Evolutionary conservation across 1,140 invertebrate genomes (phyloP), one percentile per base, ranked within the genome.

Genomic region (Procambarus virginalis): DNA sequence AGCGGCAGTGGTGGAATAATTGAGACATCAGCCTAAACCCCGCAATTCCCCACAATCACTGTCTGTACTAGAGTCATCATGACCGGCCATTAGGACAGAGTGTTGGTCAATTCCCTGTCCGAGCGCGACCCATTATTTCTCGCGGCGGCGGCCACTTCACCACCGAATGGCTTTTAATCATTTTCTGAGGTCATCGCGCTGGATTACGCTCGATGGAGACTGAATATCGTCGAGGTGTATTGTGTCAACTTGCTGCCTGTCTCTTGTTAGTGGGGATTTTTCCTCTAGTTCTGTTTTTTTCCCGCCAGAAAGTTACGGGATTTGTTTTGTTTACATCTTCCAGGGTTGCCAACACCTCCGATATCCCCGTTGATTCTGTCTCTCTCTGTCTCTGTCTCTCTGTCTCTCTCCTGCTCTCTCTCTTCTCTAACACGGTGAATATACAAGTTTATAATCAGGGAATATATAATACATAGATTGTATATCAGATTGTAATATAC

Each of bases 11-110:
- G 78, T 55, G 49, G 78, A 80, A 80, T 80, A 80, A 80, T 80
- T 55, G 78, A 80, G 78, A 80, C 55, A 80, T 80, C 78, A 55
- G 78, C 49, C 49, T 49, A 58, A 49, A 58, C 49, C 78, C 48
- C n/a, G 78, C 78, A 22, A 80, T 80, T 80, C 49, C 49, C 78
- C 78, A 17, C 78, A 80, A 80, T 80, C 78, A 80, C 78, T 80
- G 78, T 80, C 78, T 51, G 49, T 46, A 34, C 17, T 55, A 8
- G 2, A 80, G 78, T 80, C 78, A 80, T 80, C 78, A 80, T 22
- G 51, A 2, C 49, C n/a, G 51, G 78, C 49, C 78, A 34, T 80
- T 80, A 80, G 17, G 14, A 10, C 49, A 58, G 49, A 80, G 78
- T 80, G 78, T 3, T 80, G 78, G 78, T 80, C 78, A 80, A 80